phyloP scores from a whole-genome alignment of 2,888 invertebrate genomes.

The Eilema caniola region DNA sequence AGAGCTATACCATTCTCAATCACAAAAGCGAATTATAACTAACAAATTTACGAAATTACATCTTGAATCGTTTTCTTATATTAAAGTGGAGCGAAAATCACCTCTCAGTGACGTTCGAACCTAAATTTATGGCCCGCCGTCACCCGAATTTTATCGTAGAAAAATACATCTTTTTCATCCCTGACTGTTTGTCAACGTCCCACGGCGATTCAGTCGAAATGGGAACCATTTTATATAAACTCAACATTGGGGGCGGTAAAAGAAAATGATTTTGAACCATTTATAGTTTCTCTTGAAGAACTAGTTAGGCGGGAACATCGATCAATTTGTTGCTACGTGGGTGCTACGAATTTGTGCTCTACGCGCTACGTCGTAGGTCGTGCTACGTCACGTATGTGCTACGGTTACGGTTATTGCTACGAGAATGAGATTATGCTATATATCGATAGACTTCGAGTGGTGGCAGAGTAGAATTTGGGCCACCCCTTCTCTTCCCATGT shows the following conservation, averaged over 20 bases:
- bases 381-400: background rate
- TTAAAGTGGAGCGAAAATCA: conserved; percentile 53
- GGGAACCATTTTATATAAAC: conserved; percentile 78
- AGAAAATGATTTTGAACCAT: conserved; percentile 53
- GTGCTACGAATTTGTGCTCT: conserved; percentile 9
- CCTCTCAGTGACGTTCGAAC: conserved; percentile 48
- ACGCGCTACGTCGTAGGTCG: conserved; percentile 12
- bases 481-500: too few relatives aligned
- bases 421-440: too few relatives aligned
- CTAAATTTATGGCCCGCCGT: conserved; percentile 60
- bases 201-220: conserved; percentile 72
- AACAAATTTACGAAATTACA: conserved; percentile 49
- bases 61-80: conserved; percentile 50
- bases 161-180: conserved; percentile 82
- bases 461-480: too few relatives aligned
- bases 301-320: conserved; percentile 18
- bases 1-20: background rate
- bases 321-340: conserved; percentile 12
- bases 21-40: conserved; percentile 31
- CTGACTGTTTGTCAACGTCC: conserved; percentile 81
- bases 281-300: conserved; percentile 23
- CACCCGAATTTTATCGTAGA: conserved; percentile 78
- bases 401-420: background rate
- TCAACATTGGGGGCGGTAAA: conserved; percentile 49
- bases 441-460: too few relatives aligned